phyloP scores from a whole-genome alignment of 2,797 vertebrate species.

The Bradypodion ventrale region DNA sequence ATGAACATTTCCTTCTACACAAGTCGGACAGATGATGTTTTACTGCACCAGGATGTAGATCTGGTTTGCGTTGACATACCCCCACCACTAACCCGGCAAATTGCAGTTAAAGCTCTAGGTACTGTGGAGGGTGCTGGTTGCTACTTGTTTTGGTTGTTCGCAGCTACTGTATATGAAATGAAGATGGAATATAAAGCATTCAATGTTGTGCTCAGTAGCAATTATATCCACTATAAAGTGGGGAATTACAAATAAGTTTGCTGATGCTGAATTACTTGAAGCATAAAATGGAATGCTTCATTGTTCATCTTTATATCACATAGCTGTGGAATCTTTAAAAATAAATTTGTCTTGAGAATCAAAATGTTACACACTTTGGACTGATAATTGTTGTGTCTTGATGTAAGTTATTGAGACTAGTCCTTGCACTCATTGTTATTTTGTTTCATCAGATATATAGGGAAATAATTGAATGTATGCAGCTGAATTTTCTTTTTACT shows the following conservation, averaged over 20 bases:
- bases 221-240: too few species aligned
- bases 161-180: too few species aligned
- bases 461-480: not conserved
- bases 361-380: not conserved
- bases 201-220: too few species aligned
- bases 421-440: not conserved
- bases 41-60: conserved; percentile 95
- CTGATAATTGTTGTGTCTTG: not conserved
- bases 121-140: conserved; percentile 37
- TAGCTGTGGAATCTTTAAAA: not conserved
- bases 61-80: conserved; percentile 97
- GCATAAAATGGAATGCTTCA: rapidly evolving
- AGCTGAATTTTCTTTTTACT: not conserved
- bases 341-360: not conserved
- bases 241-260: not conserved
- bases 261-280: not conserved
- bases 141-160: not conserved
- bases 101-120: conserved; percentile 97
- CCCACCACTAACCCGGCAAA: conserved; percentile 92
- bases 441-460: not conserved
- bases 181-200: too few species aligned
- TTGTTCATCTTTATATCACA: not conserved
- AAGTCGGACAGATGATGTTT: conserved; percentile 90
- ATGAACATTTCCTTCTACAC: conserved; percentile 93
- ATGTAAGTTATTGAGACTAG: not conserved